Base-by-base conservation (phyloP, 2,888 invertebrate genomes). In the Ennomos erosarius region DNA sequence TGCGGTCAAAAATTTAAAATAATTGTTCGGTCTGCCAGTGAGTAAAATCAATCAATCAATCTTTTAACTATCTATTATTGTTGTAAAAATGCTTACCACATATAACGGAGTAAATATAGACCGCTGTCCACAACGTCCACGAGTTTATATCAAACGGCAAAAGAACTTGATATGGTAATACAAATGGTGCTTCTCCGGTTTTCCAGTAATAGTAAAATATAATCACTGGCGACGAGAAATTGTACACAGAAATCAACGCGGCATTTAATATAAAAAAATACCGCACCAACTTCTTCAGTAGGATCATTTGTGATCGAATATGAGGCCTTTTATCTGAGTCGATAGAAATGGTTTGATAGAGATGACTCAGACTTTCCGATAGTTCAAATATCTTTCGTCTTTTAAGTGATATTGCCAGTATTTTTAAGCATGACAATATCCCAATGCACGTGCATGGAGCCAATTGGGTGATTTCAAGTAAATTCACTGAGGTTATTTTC, bases 161-260 rank as follows among this genome's bases (percentile, higher is more conserved):
- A 9, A 83, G 50, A 1, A 90, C 68, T 0, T 84, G 78, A 61
- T 82, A 90, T 0, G 90, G 88, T 33, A 90, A 65, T 12, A 64
- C 59, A 56, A 73, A 88, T 0, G 68, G 51, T 1, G 85, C 58
- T 44, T 78, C 64, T 1, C 72, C 65, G 11, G 68, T 76, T 6
- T 55, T 68, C 0, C 78, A 40, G 63, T 84, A 90, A 63, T 73
- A 55, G 59, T 80, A 82, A 4, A 73, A 38, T 26, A 89, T 87
- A 0, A 87, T 58, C 33, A 84, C 35, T 1, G 80, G 69, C 0
- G 85, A 70, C 0, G 81, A 80, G 68, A 90, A 90, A 62, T 84
- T 88, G 58, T 90, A 90, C 6, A 90, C 81, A 9, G 76, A 74
- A 50, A 90, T 85, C 4, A 90, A 73, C 11, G 82, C 59, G 0